These are phyloP conservation scores for Macrotis lagotis DNA, from an alignment of 2,113 vertebrate species.

Conservation along the genomic window DNA sequence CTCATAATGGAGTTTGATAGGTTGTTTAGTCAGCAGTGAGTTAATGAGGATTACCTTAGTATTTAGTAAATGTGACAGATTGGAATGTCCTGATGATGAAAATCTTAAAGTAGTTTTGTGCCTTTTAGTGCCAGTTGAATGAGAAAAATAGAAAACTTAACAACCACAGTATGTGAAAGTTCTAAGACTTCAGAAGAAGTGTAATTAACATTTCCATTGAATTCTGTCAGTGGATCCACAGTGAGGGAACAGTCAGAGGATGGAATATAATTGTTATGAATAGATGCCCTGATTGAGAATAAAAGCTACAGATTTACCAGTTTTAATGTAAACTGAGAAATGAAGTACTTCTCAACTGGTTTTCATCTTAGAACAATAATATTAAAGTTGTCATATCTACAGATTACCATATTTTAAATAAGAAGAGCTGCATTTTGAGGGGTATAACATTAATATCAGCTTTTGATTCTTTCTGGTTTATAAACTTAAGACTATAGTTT, in stretches of 20 bases:
- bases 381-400: slow-evolving; percentile 67
- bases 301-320: slow-evolving; percentile 64
- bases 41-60: slow-evolving; percentile 74
- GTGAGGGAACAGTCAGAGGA: neutral
- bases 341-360: neutral
- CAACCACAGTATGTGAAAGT: slow-evolving; percentile 92
- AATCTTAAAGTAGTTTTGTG: slow-evolving; percentile 79
- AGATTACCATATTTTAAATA: slow-evolving; percentile 5
- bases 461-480: slow-evolving; percentile 30
- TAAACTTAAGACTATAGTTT: slow-evolving; percentile 50
- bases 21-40: slow-evolving; percentile 63
- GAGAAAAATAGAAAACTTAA: slow-evolving; percentile 91
- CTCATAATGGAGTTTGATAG: slow-evolving; percentile 54
- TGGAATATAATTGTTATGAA: slow-evolving; percentile 68
- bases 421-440: neutral
- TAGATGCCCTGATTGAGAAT: slow-evolving; percentile 46
- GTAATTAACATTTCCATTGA: slow-evolving; percentile 64
- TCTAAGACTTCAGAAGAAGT: slow-evolving; percentile 75
- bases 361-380: slow-evolving; percentile 59
- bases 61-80: slow-evolving; percentile 80
- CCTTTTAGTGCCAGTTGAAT: slow-evolving; percentile 88
- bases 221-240: slow-evolving; percentile 18
- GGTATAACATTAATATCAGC: too few species aligned
- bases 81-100: slow-evolving; percentile 81
- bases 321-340: slow-evolving; percentile 63